These are phyloP conservation scores for Procambarus virginalis DNA, from an alignment of 1,140 invertebrate genomes.

Conservation along the genomic window DNA sequence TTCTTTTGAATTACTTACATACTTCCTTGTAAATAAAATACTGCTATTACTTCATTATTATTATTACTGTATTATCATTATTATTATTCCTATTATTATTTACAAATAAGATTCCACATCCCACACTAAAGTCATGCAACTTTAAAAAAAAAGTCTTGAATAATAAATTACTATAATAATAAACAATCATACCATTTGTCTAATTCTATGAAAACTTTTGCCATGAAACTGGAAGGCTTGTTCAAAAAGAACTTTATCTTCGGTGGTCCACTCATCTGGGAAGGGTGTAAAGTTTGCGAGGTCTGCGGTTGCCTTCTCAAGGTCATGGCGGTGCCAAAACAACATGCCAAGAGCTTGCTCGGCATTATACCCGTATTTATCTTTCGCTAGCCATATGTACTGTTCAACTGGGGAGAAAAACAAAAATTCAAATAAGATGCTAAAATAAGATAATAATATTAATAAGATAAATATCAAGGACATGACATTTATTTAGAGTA, in stretches of 20 bases:
- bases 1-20: too few species aligned
- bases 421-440: neutral
- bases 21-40: too few species aligned
- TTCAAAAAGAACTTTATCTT: constrained; percentile 98
- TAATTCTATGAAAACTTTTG: constrained; percentile 97
- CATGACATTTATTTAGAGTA: too few species aligned
- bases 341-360: constrained; percentile 98
- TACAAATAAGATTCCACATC: too few species aligned
- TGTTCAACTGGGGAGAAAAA: constrained; percentile 85
- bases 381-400: constrained; percentile 95
- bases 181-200: constrained; percentile 82
- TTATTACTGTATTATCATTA: too few species aligned
- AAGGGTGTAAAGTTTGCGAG: constrained; percentile 97
- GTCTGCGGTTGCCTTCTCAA: constrained; percentile 92
- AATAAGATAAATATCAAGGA: too few species aligned
- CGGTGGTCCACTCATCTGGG: constrained; percentile 98
- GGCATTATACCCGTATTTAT: constrained; percentile 97
- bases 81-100: too few species aligned
- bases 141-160: too few species aligned
- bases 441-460: neutral
- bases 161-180: neutral
- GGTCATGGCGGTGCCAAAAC: constrained; percentile 98
- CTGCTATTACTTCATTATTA: too few species aligned
- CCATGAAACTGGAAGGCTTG: constrained; percentile 99
- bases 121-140: too few species aligned